Evolutionary conservation across 1,140 invertebrate genomes (phyloP).

Genomic region (Nomia melanderi): DNA sequence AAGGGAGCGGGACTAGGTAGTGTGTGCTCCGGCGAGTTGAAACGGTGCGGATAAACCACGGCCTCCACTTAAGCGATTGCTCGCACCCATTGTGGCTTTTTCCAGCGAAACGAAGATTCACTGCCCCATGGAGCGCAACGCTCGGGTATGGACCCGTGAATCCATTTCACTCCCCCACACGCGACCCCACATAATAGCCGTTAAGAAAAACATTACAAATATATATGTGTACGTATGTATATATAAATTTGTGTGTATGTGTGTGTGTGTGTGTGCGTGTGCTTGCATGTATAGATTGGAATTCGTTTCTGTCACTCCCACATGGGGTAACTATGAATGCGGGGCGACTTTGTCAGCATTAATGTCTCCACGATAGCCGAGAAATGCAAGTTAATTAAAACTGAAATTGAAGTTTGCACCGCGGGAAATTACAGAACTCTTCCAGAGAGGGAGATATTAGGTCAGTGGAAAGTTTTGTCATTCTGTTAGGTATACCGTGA

Average conservation of each 20-base stretch:
- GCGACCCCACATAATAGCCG: constrained; percentile 54
- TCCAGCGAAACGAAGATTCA: constrained; percentile 57
- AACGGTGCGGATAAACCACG: constrained; percentile 61
- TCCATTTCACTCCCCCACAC: constrained; percentile 48
- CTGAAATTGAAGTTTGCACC: constrained; percentile 24
- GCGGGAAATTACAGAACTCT: constrained; percentile 6
- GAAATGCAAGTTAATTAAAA: constrained; percentile 38
- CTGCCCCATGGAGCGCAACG: constrained; percentile 39
- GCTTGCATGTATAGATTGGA: no score
- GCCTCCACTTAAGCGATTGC: constrained; percentile 68
- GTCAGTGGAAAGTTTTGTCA: constrained; percentile 22
- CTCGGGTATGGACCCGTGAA: constrained; percentile 35
- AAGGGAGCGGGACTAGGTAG: constrained; percentile 26
- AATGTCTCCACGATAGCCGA: neutral
- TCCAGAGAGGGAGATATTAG: constrained; percentile 1
- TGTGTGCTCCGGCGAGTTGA: constrained; percentile 19
- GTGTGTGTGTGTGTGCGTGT: no score
- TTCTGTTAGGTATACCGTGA: neutral
- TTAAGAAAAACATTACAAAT: constrained; percentile 53
- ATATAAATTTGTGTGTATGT: no score
- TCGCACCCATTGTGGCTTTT: constrained; percentile 64
- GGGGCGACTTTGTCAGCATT: neutral
- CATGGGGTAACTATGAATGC: constrained; percentile 22
- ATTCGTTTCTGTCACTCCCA: constrained; percentile 34
- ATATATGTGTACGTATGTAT: no score